Evolutionary conservation across 2,888 invertebrate genomes (phyloP).

Genomic region (Cosmia pyralina): DNA sequence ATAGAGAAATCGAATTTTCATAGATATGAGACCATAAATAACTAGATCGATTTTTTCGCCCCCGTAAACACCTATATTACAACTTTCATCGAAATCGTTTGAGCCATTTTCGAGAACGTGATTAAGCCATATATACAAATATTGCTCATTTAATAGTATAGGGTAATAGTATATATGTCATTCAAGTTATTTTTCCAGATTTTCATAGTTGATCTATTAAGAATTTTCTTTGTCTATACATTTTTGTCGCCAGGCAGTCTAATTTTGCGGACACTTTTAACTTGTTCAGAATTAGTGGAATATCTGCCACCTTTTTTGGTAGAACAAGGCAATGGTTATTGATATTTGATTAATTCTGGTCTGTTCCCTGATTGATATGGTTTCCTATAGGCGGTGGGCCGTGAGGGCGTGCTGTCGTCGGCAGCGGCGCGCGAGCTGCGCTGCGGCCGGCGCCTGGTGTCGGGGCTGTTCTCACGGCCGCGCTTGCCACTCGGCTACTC

Average conservation of each 20-base stretch:
- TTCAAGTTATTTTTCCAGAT: neutral
- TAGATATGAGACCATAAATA: no score
- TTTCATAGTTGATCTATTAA: no score
- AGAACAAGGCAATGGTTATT: neutral
- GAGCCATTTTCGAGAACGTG: no score
- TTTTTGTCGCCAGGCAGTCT: no score
- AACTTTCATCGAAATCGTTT: no score
- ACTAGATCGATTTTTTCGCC: no score
- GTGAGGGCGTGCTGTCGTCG: conserved; percentile 95
- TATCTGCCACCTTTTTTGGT: neutral
- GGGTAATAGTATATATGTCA: neutral
- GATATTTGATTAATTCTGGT: conserved; percentile 47
- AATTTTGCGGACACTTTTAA: neutral
- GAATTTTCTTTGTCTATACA: neutral
- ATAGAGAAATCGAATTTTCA: no score
- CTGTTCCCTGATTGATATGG: conserved; percentile 39
- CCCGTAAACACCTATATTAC: no score
- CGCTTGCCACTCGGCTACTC: conserved; percentile 95
- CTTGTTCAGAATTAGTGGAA: neutral
- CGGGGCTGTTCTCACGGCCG: conserved; percentile 95
- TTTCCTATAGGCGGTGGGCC: conserved; percentile 93
- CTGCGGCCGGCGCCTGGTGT: conserved; percentile 92
- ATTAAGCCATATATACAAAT: no score
- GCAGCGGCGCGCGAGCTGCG: conserved; percentile 83
- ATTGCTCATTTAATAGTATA: no score